Conservation (phyloP, 2,888 invertebrate genomes). For the Globia sparganii region DNA sequence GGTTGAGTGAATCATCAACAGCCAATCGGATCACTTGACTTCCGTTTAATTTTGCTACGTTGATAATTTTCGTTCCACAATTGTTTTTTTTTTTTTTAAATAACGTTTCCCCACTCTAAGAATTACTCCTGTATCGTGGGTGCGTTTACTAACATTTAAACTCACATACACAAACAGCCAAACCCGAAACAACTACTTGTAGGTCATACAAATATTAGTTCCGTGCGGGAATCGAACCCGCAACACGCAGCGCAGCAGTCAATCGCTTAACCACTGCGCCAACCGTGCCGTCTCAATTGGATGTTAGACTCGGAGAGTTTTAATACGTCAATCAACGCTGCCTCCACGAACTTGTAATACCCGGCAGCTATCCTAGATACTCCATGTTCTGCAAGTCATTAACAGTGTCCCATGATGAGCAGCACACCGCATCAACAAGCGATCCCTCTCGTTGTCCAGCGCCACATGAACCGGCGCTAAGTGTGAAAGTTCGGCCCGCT, state of each 20-base stretch:
- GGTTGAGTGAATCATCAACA: neutral
- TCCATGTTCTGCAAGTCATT: neutral
- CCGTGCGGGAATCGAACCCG: too few relatives aligned
- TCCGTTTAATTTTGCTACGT: neutral
- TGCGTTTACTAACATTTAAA: too few relatives aligned
- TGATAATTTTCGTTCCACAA: neutral
- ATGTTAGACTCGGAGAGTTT: neutral
- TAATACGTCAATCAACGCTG: neutral
- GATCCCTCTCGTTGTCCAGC: constrained; percentile 3
- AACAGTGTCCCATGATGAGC: constrained; percentile 26
- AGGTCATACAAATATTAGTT: too few relatives aligned
- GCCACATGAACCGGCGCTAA: constrained; percentile 57
- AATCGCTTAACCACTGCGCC: too few relatives aligned
- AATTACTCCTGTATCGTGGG: too few relatives aligned
- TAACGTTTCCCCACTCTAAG: too few relatives aligned
- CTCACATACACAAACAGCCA: too few relatives aligned
- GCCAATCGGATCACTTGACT: neutral
- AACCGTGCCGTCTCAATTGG: too few relatives aligned
- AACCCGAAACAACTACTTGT: too few relatives aligned
- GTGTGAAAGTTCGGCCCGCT: constrained; percentile 58
- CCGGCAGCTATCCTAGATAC: too few relatives aligned
- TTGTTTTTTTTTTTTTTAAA: too few relatives aligned
- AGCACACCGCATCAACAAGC: constrained; percentile 26
- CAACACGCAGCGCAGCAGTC: too few relatives aligned
- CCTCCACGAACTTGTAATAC: neutral